Evolutionary conservation across 1,140 invertebrate genomes (phyloP).

Genomic region (Centruroides vittatus): DNA sequence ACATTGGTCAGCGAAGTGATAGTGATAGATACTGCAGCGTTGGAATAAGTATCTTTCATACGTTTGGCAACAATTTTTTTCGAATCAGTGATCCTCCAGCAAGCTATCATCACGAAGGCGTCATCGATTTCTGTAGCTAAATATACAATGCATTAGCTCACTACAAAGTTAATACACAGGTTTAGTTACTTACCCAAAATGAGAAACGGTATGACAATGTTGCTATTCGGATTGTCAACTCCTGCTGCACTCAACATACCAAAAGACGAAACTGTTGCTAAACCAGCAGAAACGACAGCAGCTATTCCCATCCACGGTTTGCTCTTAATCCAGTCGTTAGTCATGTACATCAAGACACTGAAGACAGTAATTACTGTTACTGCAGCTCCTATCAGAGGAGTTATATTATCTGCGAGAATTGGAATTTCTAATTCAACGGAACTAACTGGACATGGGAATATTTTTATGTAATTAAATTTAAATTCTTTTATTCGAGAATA

Average conservation of each 20-base stretch:
- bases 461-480: slow-evolving; percentile 62
- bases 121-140: slow-evolving; percentile 90
- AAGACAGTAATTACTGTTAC: slow-evolving; percentile 53
- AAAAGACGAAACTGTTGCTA: slow-evolving; percentile 77
- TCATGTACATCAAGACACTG: slow-evolving; percentile 49
- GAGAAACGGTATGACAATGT: slow-evolving; percentile 80
- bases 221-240: slow-evolving; percentile 86
- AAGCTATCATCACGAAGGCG: slow-evolving; percentile 89
- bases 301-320: slow-evolving; percentile 78
- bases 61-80: slow-evolving; percentile 63
- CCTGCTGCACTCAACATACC: slow-evolving; percentile 77
- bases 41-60: slow-evolving; percentile 72
- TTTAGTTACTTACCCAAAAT: slow-evolving; percentile 64
- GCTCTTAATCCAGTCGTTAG: slow-evolving; percentile 67
- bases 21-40: slow-evolving; percentile 94
- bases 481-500: slow-evolving; percentile 52
- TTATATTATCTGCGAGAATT: slow-evolving; percentile 64
- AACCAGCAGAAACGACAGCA: slow-evolving; percentile 73
- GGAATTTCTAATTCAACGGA: slow-evolving; percentile 76
- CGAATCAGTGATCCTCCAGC: slow-evolving; percentile 69
- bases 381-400: slow-evolving; percentile 73
- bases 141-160: no score
- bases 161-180: no score
- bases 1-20: slow-evolving; percentile 95
- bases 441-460: slow-evolving; percentile 64